Conservation (phyloP, 1,140 invertebrate species). For the Zaprionus vittiger region DNA sequence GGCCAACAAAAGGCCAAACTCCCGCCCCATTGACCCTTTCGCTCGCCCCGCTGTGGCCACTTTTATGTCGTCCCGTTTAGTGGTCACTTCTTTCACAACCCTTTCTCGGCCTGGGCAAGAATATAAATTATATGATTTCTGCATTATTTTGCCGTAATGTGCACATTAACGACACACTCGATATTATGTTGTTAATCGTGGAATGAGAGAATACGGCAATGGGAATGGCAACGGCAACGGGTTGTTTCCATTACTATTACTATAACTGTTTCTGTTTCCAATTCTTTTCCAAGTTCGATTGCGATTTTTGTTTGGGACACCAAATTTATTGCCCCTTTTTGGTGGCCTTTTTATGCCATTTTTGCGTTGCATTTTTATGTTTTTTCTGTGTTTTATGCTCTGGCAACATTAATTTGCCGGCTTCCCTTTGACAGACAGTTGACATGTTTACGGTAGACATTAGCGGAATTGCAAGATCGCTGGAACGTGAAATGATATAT, state of each 20-base stretch:
- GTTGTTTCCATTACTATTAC: conserved; percentile 6
- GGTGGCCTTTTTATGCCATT: conserved; percentile 72
- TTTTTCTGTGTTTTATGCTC: conserved; percentile 44
- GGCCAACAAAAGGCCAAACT: conserved; percentile 23
- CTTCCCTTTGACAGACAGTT: conserved; percentile 69
- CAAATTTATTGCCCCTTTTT: conserved; percentile 69
- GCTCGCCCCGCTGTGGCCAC: conserved; percentile 58
- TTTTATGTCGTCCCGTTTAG: conserved; percentile 65
- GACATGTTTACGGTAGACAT: conserved; percentile 68
- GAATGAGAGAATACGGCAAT: neutral
- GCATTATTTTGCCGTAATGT: conserved; percentile 81
- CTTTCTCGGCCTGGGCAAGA: conserved; percentile 28
- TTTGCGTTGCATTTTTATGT: conserved; percentile 78
- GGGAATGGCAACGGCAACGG: neutral
- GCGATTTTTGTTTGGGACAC: conserved; percentile 46
- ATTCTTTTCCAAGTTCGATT: conserved; percentile 17
- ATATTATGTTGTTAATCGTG: conserved; percentile 80
- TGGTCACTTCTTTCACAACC: conserved; percentile 60
- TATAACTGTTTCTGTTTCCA: neutral
- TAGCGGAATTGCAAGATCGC: conserved; percentile 68
- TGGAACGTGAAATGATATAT: conserved; percentile 69
- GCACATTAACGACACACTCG: conserved; percentile 77
- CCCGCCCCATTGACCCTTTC: conserved; percentile 69
- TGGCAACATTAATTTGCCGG: conserved; percentile 67
- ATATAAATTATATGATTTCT: conserved; percentile 80